Evolutionary conservation across 2,113 vertebrate genomes (phyloP), one percentile per base, ranked within the genome.

Genomic region (Heloderma charlesbogerti): DNA sequence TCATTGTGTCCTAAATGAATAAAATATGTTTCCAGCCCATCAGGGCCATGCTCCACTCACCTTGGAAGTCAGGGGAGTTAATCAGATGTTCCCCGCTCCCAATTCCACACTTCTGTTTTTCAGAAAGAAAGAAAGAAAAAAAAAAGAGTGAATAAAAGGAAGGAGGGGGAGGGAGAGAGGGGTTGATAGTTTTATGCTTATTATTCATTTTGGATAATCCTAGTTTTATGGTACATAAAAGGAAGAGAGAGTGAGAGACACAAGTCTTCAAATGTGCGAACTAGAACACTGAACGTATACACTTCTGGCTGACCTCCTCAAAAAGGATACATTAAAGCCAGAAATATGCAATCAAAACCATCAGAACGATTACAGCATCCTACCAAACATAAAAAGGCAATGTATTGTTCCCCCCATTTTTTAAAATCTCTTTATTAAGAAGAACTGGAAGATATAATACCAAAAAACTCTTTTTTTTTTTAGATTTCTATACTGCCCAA

Each of bases 1-100:
- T 94, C 85, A 95, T 95, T 97, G 90, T 92, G 75, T 93, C 74
- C 93, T 94, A 97, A 96, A 96, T 95, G 90, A 93, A 93, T 94
- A 95, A 96, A 96, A 96, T 94, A 89, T 91, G 96, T 92, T 90
- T 69, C 0, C 40, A 94, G 88, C 93, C 93, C 27, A 75, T 87
- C 54, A 48, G 91, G 89, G 95, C 92, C 95, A 92, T 87, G 95
- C 80, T 27, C 93, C 77, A 71, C 90, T 90, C 92, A 91, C 85
- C 92, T 94, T 95, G 72, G 29, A n/a, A 77, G 82, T 8, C 9
- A 84, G 85, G 91, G 89, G 91, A 95, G 93, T 91, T 90, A 77
- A 84, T 93, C 82, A 37, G 10, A 84, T 91, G 63, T 15, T 57
- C 27, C 12, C 48, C 3, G 22, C 8, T 22, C 43, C 34, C 67